Conservation (phyloP, 1,140 invertebrate species). For the Zelostemma sp. region DNA sequence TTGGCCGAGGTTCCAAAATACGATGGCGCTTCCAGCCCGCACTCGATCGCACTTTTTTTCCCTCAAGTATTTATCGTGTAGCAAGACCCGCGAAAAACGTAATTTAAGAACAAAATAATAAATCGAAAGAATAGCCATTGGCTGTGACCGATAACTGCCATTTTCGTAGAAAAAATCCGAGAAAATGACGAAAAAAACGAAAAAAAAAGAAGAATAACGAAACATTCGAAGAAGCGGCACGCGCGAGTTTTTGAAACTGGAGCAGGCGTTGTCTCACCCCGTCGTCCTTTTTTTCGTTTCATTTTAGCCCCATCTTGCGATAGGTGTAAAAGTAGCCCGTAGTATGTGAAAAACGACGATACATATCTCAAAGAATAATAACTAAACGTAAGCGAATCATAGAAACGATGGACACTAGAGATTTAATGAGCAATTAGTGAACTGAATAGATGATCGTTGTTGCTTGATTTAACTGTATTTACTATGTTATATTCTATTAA, state of each 20-base stretch:
- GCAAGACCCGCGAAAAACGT: conserved; percentile 4
- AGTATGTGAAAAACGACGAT: conserved; percentile 65
- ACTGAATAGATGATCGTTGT: conserved; percentile 63
- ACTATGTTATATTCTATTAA: conserved; percentile 69
- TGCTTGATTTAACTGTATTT: conserved; percentile 70
- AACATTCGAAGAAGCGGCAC: background rate
- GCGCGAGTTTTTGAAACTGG: conserved; percentile 12
- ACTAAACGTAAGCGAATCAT: conserved; percentile 67
- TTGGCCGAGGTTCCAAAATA: conserved; percentile 62
- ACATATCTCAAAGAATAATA: conserved; percentile 72
- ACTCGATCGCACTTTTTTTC: conserved; percentile 9
- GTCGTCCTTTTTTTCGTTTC: background rate
- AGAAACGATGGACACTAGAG: conserved; percentile 45
- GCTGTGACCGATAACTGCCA: conserved; percentile 72
- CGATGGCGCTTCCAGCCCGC: conserved; percentile 16
- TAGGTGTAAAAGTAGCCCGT: conserved; percentile 36
- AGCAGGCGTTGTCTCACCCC: conserved; percentile 16
- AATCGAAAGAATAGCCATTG: conserved; percentile 69
- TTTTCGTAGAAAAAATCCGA: conserved; percentile 63
- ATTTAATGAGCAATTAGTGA: conserved; percentile 44
- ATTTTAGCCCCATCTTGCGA: conserved; percentile 5
- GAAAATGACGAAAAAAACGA: conserved; percentile 19
- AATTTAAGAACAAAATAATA: conserved; percentile 24
- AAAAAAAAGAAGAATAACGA: background rate
- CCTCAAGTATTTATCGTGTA: conserved; percentile 9